Conservation (phyloP, 2,888 invertebrate species). For the Emmelina monodactyla region DNA sequence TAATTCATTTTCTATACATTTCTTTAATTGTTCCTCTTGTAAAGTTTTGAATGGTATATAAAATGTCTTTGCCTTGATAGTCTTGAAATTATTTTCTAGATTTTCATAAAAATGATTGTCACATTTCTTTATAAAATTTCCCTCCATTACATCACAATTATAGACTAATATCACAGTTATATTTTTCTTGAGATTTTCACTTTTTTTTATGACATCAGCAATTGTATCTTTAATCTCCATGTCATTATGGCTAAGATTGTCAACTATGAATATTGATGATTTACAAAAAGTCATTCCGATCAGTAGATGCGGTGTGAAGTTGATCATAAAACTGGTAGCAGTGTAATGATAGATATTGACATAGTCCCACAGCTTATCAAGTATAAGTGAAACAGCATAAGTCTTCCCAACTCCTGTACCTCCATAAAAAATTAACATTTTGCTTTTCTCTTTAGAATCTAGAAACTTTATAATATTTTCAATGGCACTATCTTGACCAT, state of each 20-base stretch:
- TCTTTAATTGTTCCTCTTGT: conserved; percentile 28
- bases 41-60: conserved; percentile 37
- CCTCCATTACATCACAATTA: conserved; percentile 32
- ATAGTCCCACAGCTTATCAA: conserved; percentile 28
- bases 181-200: conserved; percentile 29
- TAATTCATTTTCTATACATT: conserved; percentile 41
- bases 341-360: conserved; percentile 51
- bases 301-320: conserved; percentile 35
- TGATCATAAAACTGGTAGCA: conserved; percentile 40
- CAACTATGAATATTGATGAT: conserved; percentile 36
- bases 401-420: conserved; percentile 58
- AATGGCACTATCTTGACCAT: conserved; percentile 38
- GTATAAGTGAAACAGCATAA: conserved; percentile 33
- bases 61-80: conserved; percentile 27
- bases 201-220: conserved; percentile 30
- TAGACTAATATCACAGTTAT: conserved; percentile 42
- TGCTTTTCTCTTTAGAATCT: conserved; percentile 23
- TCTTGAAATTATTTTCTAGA: conserved; percentile 24
- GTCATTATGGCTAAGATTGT: conserved; percentile 35
- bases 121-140: conserved; percentile 28
- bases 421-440: conserved; percentile 45
- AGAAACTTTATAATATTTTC: conserved; percentile 28
- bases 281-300: conserved; percentile 40
- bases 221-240: conserved; percentile 25
- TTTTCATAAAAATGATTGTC: conserved; percentile 24